Evolutionary conservation across 2,113 vertebrate species (phyloP).

Genomic region (Burhinus oedicnemus): DNA sequence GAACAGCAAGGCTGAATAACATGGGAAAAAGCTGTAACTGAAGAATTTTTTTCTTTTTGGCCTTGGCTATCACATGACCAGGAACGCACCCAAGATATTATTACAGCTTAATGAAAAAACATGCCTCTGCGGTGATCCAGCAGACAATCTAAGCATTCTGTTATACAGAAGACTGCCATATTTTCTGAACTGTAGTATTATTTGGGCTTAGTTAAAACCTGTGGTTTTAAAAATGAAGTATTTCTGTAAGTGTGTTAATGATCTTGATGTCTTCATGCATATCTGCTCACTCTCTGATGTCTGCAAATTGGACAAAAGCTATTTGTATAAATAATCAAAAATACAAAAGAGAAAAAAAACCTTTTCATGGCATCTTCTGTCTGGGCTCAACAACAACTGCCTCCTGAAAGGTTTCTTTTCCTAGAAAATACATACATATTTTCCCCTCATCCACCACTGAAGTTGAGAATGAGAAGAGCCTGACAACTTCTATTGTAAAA

Average conservation of each 20-base stretch:
- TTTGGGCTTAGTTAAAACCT: not conserved
- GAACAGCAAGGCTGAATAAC: not conserved
- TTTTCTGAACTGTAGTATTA: not conserved
- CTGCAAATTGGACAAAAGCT: not conserved
- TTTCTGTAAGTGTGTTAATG: not conserved
- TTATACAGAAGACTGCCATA: not conserved
- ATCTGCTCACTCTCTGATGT: not conserved
- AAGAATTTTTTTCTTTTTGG: not conserved
- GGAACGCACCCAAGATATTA: not conserved
- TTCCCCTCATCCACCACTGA: not conserved
- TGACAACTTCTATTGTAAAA: not conserved
- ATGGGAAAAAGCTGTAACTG: not conserved
- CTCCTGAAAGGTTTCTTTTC: not conserved
- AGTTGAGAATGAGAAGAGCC: not conserved
- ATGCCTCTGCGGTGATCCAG: not conserved
- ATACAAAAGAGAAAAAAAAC: not conserved
- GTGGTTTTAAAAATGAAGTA: not conserved
- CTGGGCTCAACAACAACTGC: not conserved
- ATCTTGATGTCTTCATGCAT: not conserved
- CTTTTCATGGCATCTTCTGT: not conserved
- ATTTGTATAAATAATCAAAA: not conserved
- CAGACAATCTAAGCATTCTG: not conserved
- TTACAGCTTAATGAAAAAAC: not conserved
- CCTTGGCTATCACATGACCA: not conserved
- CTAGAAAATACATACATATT: not conserved